Evolutionary conservation across 2,113 vertebrate species (phyloP).

Genomic region (Phyllostomus hastatus): DNA sequence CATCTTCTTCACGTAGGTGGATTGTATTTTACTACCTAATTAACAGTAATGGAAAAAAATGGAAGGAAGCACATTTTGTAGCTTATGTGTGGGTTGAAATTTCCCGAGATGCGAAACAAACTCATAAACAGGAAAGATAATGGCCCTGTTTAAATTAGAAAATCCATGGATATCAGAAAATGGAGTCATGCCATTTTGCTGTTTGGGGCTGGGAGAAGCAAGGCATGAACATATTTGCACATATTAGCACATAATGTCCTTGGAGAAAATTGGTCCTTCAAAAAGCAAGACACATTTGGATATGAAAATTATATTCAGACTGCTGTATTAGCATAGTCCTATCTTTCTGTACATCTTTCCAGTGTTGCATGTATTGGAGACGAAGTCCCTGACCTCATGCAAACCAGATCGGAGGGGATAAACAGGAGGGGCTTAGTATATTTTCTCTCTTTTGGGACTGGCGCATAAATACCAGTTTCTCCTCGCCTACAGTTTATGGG

Average conservation of each 20-base stretch:
- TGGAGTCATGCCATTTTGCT: background rate
- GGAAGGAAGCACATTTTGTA: slow-evolving; percentile 50
- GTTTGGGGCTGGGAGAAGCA: background rate
- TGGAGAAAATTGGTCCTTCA: background rate
- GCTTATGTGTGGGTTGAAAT: slow-evolving; percentile 56
- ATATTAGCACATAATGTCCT: background rate
- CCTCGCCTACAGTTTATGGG: background rate
- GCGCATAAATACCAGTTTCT: background rate
- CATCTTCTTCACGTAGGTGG: slow-evolving; percentile 65
- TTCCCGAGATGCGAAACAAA: slow-evolving; percentile 46
- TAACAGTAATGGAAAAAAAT: slow-evolving; percentile 60
- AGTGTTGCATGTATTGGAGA: background rate
- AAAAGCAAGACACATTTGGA: slow-evolving; percentile 23
- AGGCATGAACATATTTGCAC: background rate
- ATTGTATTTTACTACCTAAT: slow-evolving; percentile 72
- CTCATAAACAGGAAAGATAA: slow-evolving; percentile 49
- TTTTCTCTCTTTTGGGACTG: background rate
- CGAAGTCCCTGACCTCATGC: background rate
- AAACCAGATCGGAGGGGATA: background rate
- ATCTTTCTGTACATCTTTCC: background rate
- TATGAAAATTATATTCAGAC: background rate
- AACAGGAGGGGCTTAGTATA: background rate
- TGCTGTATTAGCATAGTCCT: background rate
- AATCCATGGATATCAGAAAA: background rate
- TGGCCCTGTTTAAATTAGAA: slow-evolving; percentile 47